Base-by-base conservation (phyloP, 2,888 invertebrate genomes). In the Meiosimyza platycephala region DNA sequence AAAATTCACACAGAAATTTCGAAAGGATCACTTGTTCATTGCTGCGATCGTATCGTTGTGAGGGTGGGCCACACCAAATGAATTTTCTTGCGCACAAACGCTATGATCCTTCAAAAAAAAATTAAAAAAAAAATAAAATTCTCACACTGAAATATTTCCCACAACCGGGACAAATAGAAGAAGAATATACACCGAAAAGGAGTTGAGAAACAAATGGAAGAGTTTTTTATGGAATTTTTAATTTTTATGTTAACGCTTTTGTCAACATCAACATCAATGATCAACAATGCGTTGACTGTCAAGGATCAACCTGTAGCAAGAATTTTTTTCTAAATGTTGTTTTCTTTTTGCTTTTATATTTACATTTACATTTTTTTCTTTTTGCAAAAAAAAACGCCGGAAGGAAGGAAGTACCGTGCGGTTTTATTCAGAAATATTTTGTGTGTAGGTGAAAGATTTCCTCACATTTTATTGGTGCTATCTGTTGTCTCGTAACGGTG, bases 391-490 rank as follows among this genome's bases (percentile, higher is more conserved):
- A 55, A 64, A 69, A 64, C 60, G 67, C 71, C 73, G 75, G 75
- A 75, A 75, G 75, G 75, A 75, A 75, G 75, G 66, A 73, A 73
- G 73, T 65, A 55, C 51, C 71, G 71, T 72, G 73, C 69, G 73
- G 75, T 73, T 75, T 70, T 70, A 70, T 70, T 51, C 62, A 40
- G 60, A 70, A 70, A 52, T 33, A 70, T 9, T 70, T 70, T 70
- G 22, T 22, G 7, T 59, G 22, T 18, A 47, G 13, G 15, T 65
- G 51, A 7, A 47, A 40, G 18, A 22, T 52, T 15, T 28, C 18
- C 55, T 15, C 47, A 40, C 59, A 50, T 55, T 15, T 63, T 51
- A 33, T 50, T 63, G 60, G 60, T 47, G 52, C 50, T 63, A 22
- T 64, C 18, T 33, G 54, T 18, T 66, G 67, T 18, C 50, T 70